Percentiles rank a stretch among this genome's conserved stretches.
Evolutionary conservation across 2,797 vertebrate species (phyloP).

Genomic region (Phrynocephalus vlangalii): DNA sequence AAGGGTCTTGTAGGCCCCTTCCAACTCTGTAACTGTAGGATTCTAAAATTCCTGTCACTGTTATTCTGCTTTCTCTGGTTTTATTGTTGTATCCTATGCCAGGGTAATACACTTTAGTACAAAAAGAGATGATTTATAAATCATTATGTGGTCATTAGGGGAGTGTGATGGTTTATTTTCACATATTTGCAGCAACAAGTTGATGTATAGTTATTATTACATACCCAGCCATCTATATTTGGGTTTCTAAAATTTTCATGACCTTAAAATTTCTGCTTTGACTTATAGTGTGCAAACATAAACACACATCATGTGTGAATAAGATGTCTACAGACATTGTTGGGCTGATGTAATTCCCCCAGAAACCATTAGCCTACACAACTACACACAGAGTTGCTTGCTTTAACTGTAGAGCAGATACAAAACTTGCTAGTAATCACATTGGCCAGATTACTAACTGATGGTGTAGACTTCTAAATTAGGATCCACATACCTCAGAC

Average conservation of each 20-base stretch:
- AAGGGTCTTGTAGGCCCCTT: too few species aligned
- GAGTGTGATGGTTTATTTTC: conserved; percentile 6
- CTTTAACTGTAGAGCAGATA: not conserved
- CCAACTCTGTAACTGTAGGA: too few species aligned
- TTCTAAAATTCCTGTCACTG: not conserved
- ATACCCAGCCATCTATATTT: not conserved
- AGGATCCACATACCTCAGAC: not conserved
- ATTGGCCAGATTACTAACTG: not conserved
- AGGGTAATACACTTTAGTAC: not conserved
- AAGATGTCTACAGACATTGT: not conserved
- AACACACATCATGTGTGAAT: not conserved
- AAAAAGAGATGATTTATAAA: not conserved
- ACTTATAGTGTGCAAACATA: not conserved
- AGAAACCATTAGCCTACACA: conserved; percentile 20
- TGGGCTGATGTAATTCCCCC: not conserved
- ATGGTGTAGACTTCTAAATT: conserved; percentile 1
- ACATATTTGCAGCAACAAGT: not conserved
- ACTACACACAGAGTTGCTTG: not conserved
- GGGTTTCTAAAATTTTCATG: not conserved
- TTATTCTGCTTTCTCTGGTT: not conserved
- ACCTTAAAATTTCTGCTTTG: not conserved
- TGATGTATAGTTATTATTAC: not conserved
- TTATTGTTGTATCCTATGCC: not conserved
- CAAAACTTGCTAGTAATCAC: conserved; percentile 29
- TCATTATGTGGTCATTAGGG: not conserved